These are phyloP conservation scores for Lamprotornis superbus DNA, from an alignment of 2,113 vertebrate genomes.

Conservation along the genomic window DNA sequence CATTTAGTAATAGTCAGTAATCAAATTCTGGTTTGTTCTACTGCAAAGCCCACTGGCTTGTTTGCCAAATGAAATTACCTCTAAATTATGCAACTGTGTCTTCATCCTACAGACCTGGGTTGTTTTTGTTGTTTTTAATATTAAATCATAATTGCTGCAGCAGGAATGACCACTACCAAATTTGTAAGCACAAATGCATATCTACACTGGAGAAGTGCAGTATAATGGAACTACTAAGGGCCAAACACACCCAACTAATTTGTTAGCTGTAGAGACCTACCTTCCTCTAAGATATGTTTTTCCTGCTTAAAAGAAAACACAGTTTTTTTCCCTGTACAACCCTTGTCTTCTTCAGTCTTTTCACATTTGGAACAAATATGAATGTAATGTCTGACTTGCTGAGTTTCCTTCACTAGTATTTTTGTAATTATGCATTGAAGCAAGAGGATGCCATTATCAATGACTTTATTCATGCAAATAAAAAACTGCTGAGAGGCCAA, in stretches of 20 bases:
- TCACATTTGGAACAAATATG: neutral
- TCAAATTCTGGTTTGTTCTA: conserved; percentile 28
- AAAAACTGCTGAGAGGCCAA: neutral
- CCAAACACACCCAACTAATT: neutral
- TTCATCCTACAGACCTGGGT: neutral
- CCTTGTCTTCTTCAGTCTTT: neutral
- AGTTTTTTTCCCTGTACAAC: fast-evolving
- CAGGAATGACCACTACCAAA: neutral
- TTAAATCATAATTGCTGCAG: neutral
- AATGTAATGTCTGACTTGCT: neutral
- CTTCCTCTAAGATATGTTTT: neutral
- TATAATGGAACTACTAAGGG: neutral
- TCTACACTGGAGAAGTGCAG: neutral
- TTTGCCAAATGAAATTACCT: neutral
- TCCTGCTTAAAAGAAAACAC: neutral
- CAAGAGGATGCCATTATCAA: neutral
- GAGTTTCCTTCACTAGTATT: neutral
- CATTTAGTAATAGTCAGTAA: conserved; percentile 18
- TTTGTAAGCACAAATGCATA: neutral
- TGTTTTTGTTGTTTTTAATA: neutral
- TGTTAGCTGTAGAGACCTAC: neutral
- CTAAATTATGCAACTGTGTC: neutral
- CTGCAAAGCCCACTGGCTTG: neutral
- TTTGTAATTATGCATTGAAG: neutral
- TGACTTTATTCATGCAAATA: neutral